Percentiles rank a stretch among this genome's conserved stretches.
phyloP scores from a whole-genome alignment of 2,113 vertebrate genomes.

The Propithecus coquereli region DNA sequence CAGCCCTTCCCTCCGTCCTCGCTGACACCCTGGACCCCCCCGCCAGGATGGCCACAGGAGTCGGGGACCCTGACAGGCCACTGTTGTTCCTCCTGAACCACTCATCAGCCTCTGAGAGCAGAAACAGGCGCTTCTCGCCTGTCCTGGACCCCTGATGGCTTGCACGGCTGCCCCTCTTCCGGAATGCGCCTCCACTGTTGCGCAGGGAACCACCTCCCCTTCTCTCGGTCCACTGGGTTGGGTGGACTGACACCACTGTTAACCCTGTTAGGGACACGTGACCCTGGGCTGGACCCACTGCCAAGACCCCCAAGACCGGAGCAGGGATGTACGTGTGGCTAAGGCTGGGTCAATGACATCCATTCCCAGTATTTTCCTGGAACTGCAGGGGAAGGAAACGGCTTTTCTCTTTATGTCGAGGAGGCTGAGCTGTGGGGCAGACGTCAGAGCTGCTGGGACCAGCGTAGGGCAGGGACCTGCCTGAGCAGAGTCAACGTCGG shows the following conservation, averaged over 20 bases:
- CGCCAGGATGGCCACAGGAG: neutral
- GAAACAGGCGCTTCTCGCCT: neutral
- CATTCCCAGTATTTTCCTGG: neutral
- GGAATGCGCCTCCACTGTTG: neutral
- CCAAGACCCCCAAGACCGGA: neutral
- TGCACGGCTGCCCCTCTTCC: no score
- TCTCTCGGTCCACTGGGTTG: neutral
- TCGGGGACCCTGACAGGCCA: neutral
- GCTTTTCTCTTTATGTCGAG: neutral
- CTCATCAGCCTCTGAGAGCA: neutral
- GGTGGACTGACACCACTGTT: neutral
- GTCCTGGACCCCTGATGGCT: neutral
- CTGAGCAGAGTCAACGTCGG: neutral
- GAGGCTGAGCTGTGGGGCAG: no score
- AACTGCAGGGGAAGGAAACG: neutral
- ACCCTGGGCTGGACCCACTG: neutral
- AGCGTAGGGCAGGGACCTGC: no score
- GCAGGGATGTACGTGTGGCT: accelerated
- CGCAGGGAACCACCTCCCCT: neutral
- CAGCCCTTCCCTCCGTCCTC: neutral
- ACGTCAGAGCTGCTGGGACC: neutral
- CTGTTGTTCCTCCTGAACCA: neutral
- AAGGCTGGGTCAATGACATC: no score
- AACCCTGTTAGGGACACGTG: neutral
- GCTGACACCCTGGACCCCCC: neutral